Conservation (phyloP, 2,113 vertebrate species). For the Tragelaphus strepsiceros region DNA sequence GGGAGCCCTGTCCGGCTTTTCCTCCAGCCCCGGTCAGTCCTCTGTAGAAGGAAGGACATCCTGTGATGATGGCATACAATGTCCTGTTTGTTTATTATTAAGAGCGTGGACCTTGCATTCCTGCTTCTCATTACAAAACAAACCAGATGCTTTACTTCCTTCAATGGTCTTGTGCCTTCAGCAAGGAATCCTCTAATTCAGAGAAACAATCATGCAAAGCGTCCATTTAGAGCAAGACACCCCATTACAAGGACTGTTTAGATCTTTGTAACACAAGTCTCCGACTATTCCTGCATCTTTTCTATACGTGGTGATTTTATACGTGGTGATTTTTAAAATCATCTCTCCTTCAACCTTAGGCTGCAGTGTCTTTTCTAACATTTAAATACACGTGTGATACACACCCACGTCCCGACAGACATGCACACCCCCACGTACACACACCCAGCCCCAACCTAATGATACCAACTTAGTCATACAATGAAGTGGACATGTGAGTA, state of each 20-base stretch:
- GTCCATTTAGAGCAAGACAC: slow-evolving; percentile 78
- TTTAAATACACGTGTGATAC: slow-evolving; percentile 58
- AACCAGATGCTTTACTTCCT: slow-evolving; percentile 86
- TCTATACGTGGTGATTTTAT: slow-evolving; percentile 33
- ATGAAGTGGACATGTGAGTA: slow-evolving; percentile 68
- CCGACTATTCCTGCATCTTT: slow-evolving; percentile 70
- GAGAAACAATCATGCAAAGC: slow-evolving; percentile 75
- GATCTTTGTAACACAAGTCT: slow-evolving; percentile 49
- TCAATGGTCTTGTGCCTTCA: slow-evolving; percentile 78
- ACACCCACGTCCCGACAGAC: slow-evolving; percentile 52
- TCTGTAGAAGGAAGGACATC: slow-evolving; percentile 91
- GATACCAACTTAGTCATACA: slow-evolving; percentile 73
- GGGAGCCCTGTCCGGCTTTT: slow-evolving; percentile 59
- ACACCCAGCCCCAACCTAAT: slow-evolving; percentile 67
- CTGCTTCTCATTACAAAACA: slow-evolving; percentile 88
- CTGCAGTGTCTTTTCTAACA: slow-evolving; percentile 64
- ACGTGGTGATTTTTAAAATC: slow-evolving; percentile 45
- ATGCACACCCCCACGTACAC: slow-evolving; percentile 65
- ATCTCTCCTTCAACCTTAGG: slow-evolving; percentile 29
- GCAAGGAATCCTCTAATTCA: slow-evolving; percentile 73
- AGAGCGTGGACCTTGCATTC: slow-evolving; percentile 83
- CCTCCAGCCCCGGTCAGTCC: slow-evolving; percentile 72
- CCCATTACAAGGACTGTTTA: slow-evolving; percentile 15
- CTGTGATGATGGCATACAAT: slow-evolving; percentile 92
- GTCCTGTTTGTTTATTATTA: slow-evolving; percentile 90